Conservation (phyloP, 2,888 invertebrate genomes). For the Steinernema scapterisci region DNA sequence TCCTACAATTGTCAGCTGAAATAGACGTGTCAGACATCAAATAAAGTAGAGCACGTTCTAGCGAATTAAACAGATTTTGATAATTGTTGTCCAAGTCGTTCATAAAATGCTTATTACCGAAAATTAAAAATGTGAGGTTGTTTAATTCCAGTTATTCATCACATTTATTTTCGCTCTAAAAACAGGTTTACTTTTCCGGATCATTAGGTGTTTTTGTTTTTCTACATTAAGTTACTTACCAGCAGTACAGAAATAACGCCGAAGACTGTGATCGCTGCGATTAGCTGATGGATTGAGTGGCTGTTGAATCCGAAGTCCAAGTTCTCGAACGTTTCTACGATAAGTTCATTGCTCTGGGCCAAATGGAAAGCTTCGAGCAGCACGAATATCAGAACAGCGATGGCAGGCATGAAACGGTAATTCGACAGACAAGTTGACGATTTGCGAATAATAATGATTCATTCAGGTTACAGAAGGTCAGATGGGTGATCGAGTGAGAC, state of each 20-base stretch:
- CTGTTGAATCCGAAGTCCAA: conserved; percentile 38
- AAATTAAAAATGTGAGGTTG: too few species aligned
- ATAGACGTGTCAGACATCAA: too few species aligned
- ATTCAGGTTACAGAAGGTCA: conserved; percentile 15
- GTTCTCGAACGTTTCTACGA: conserved; percentile 36
- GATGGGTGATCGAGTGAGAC: conserved; percentile 6
- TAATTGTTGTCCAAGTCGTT: too few species aligned
- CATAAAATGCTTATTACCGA: too few species aligned
- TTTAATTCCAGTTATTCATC: too few species aligned
- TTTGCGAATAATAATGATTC: conserved; percentile 8
- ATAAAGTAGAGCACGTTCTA: too few species aligned
- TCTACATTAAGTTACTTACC: conserved; percentile 32
- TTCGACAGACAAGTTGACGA: background rate
- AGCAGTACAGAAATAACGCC: conserved; percentile 39
- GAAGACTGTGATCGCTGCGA: conserved; percentile 39
- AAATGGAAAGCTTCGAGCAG: background rate
- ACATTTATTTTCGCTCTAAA: conserved; percentile 31
- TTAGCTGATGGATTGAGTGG: conserved; percentile 42
- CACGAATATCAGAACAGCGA: background rate
- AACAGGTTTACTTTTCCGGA: background rate
- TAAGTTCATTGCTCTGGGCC: conserved; percentile 25
- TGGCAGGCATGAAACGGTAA: conserved; percentile 10
- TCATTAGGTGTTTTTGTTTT: background rate
- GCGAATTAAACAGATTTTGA: too few species aligned
- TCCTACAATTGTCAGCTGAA: too few species aligned